Conservation (phyloP, 2,113 vertebrate genomes). For the Ascaphus truei region DNA sequence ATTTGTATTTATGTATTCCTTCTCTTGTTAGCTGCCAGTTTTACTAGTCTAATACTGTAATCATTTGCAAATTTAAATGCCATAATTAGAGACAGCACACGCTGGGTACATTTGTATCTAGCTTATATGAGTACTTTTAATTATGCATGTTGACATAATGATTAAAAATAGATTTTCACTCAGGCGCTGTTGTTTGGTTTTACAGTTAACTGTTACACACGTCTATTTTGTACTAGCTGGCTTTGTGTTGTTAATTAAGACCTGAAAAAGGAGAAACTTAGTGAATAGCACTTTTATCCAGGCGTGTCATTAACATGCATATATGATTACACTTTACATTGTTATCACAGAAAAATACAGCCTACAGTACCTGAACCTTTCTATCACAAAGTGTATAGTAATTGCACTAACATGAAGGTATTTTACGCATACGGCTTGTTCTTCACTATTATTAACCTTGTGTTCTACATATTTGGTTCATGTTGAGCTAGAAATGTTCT, state of each 20-base stretch:
- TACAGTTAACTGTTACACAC: slow-evolving; percentile 27
- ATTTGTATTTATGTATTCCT: slow-evolving; percentile 15
- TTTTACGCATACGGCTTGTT: not conserved
- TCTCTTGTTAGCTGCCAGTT: slow-evolving; percentile 33
- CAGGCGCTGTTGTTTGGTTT: slow-evolving; percentile 29
- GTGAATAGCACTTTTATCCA: slow-evolving; percentile 14
- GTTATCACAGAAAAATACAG: not conserved
- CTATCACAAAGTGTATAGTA: not conserved
- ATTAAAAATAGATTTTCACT: slow-evolving; percentile 35
- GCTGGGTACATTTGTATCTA: slow-evolving; percentile 30
- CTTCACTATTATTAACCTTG: not conserved
- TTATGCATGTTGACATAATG: slow-evolving; percentile 37
- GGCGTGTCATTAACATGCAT: slow-evolving; percentile 10
- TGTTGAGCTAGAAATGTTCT: too few species aligned
- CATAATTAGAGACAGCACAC: slow-evolving; percentile 32
- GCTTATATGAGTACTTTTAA: slow-evolving; percentile 31
- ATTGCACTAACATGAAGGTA: too few species aligned
- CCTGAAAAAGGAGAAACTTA: slow-evolving; percentile 29
- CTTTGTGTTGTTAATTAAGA: slow-evolving; percentile 32
- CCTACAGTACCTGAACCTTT: not conserved
- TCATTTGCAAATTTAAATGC: slow-evolving; percentile 31
- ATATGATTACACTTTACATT: not conserved
- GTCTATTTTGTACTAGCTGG: slow-evolving; percentile 16
- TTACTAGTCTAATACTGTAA: slow-evolving; percentile 32
- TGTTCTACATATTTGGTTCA: not conserved